These are phyloP conservation scores for Ophion obscuratus DNA, from an alignment of 2,888 invertebrate genomes.

Conservation along the genomic window DNA sequence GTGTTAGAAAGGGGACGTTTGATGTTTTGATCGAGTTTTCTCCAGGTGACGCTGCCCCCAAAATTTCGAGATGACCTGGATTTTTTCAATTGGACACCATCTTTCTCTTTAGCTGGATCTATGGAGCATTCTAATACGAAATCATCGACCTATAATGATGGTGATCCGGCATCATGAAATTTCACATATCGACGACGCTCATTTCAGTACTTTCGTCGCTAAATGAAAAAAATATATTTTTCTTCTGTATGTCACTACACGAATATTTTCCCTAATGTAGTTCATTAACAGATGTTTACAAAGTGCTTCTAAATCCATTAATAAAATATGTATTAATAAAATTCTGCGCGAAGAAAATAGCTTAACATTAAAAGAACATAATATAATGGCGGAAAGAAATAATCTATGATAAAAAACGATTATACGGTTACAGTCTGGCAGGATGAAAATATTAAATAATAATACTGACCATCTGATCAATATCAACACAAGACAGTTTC, in stretches of 20 bases:
- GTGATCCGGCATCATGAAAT: background rate
- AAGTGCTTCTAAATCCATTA: background rate
- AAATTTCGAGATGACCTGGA: background rate
- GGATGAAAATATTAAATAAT: background rate
- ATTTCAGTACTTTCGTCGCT: too few species aligned
- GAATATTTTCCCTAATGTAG: too few species aligned
- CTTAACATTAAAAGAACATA: background rate
- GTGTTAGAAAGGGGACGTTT: background rate
- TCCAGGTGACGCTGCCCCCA: background rate
- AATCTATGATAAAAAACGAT: background rate
- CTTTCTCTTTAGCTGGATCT: background rate
- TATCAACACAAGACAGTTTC: background rate
- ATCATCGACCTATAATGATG: background rate
- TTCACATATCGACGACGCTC: too few species aligned
- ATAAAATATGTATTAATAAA: background rate
- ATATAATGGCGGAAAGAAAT: background rate
- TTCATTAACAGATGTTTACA: background rate
- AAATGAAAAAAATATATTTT: too few species aligned
- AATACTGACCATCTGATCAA: background rate
- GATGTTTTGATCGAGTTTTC: background rate
- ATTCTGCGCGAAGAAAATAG: background rate
- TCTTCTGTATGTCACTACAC: too few species aligned
- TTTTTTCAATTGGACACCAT: background rate
- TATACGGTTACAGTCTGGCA: background rate
- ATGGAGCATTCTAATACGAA: background rate